phyloP scores from a whole-genome alignment of 2,888 invertebrate genomes.

The Ceriagrion tenellum region DNA sequence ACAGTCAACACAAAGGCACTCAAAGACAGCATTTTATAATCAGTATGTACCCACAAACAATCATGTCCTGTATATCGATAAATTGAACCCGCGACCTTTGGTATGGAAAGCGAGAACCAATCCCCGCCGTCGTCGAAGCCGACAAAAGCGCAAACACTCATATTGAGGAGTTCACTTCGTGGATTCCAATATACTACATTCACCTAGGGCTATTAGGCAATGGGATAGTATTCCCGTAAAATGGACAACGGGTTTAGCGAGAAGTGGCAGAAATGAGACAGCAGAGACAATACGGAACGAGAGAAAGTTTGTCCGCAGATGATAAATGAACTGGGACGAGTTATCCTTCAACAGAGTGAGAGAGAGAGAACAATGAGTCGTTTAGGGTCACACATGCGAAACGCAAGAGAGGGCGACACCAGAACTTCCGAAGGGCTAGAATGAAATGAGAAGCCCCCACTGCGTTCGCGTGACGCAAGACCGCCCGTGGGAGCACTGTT shows the following conservation, averaged over 20 bases:
- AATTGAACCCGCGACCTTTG: too few species aligned
- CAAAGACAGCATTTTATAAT: too few species aligned
- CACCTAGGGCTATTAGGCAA: background rate
- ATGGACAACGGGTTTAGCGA: background rate
- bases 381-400: slow-evolving; percentile 39
- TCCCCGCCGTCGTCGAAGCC: too few species aligned
- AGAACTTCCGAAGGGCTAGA: slow-evolving; percentile 9
- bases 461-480: background rate
- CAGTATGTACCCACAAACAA: too few species aligned
- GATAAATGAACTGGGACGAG: slow-evolving; percentile 39
- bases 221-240: background rate
- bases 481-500: background rate
- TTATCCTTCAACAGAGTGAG: background rate
- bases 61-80: too few species aligned
- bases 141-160: too few species aligned
- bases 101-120: too few species aligned
- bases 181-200: background rate
- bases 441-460: slow-evolving; percentile 10
- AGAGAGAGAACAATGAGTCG: slow-evolving; percentile 21
- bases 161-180: background rate
- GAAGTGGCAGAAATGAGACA: slow-evolving; percentile 15
- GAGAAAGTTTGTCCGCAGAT: background rate
- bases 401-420: slow-evolving; percentile 6
- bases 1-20: too few species aligned
- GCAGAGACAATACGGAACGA: slow-evolving; percentile 1